Conservation (phyloP, 2,888 invertebrate genomes). For the Empis livida region DNA sequence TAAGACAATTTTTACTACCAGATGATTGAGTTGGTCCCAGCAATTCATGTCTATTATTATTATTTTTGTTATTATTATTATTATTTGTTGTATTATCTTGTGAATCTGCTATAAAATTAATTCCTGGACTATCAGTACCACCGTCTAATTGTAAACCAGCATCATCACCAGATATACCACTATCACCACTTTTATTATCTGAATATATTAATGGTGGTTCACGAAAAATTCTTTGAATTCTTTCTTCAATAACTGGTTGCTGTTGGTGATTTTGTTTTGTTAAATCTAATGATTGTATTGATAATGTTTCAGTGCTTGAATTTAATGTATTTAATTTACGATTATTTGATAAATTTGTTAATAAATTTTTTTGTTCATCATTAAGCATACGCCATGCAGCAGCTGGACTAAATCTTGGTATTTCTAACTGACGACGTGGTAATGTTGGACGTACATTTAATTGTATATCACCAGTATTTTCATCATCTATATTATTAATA, state of each 20-base stretch:
- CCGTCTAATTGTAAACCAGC: constrained; percentile 40
- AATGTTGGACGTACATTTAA: constrained; percentile 63
- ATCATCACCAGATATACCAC: constrained; percentile 65
- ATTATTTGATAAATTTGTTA: background rate
- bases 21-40: background rate
- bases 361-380: constrained; percentile 18
- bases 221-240: constrained; percentile 41
- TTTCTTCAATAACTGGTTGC: constrained; percentile 33
- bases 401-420: constrained; percentile 69
- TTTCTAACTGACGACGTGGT: constrained; percentile 63
- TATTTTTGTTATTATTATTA: background rate
- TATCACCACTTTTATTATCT: constrained; percentile 67
- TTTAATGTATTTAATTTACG: constrained; percentile 9
- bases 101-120: background rate
- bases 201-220: constrained; percentile 37
- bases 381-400: constrained; percentile 65
- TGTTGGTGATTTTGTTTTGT: constrained; percentile 12
- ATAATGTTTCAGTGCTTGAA: background rate
- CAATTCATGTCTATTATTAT: background rate
- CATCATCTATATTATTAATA: constrained; percentile 21
- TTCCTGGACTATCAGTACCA: constrained; percentile 9
- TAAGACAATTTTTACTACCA: constrained; percentile 7
- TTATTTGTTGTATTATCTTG: background rate
- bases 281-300: too few species aligned
- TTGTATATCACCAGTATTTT: constrained; percentile 48